Conservation (phyloP, 2,797 vertebrate genomes). For the Limnodromus scolopaceus region DNA sequence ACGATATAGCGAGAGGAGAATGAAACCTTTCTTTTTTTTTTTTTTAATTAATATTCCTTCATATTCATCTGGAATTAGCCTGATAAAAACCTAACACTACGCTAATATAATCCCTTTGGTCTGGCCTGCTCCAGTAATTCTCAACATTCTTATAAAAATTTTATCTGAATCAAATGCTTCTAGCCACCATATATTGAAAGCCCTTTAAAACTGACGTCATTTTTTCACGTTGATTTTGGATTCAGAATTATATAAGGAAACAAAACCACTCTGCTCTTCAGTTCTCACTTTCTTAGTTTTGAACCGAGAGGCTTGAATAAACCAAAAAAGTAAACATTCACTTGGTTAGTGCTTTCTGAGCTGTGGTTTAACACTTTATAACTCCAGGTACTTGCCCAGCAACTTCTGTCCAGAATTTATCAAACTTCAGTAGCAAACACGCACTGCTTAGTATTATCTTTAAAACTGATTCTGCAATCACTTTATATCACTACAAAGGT, state of each 20-base stretch:
- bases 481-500: neutral
- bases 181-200: neutral
- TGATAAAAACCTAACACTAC: neutral
- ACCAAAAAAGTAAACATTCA: neutral
- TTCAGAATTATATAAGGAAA: neutral
- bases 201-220: neutral
- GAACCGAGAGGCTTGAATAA: slow-evolving; percentile 6
- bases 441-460: neutral
- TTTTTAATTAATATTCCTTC: neutral
- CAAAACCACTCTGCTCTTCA: neutral
- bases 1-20: neutral
- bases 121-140: neutral
- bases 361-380: slow-evolving; percentile 7
- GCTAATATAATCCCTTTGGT: neutral
- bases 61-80: neutral
- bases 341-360: neutral
- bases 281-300: neutral
- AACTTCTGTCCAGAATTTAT: slow-evolving; percentile 15
- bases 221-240: neutral
- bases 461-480: neutral
- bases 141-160: neutral
- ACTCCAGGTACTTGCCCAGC: neutral
- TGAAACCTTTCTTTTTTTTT: neutral
- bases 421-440: neutral
- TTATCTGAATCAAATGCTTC: neutral